Evolutionary conservation across 2,888 invertebrate genomes (phyloP).

Genomic region (Trilocha varians): DNA sequence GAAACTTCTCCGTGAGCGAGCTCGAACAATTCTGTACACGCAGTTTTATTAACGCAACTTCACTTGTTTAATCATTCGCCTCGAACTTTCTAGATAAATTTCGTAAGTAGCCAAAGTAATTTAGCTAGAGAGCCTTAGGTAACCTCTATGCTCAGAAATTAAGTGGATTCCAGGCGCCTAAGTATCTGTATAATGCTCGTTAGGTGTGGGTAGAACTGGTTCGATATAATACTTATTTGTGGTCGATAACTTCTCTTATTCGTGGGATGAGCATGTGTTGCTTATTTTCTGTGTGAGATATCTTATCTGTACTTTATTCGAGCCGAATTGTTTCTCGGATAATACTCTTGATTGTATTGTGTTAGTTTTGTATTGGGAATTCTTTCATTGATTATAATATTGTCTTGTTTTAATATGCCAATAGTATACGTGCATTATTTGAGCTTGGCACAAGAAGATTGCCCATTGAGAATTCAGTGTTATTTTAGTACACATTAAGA

Average conservation of each 20-base stretch:
- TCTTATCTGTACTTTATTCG: neutral
- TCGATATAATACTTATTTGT: neutral
- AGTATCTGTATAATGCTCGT: neutral
- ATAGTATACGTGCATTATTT: too few relatives aligned
- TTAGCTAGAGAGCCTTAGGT: constrained; percentile 32
- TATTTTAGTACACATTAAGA: too few relatives aligned
- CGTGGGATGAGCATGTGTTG: neutral
- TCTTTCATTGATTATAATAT: too few relatives aligned
- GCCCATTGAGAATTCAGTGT: too few relatives aligned
- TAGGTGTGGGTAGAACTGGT: neutral
- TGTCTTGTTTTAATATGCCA: too few relatives aligned
- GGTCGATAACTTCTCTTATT: neutral
- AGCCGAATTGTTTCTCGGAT: too few relatives aligned
- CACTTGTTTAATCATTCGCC: constrained; percentile 39
- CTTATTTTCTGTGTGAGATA: neutral
- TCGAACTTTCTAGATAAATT: constrained; percentile 41
- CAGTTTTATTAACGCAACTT: constrained; percentile 36
- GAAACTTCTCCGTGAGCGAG: constrained; percentile 19
- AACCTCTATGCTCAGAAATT: constrained; percentile 15
- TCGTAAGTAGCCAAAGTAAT: constrained; percentile 26
- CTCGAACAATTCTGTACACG: constrained; percentile 30
- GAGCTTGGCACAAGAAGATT: too few relatives aligned
- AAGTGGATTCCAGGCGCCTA: constrained; percentile 1
- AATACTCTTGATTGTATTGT: too few relatives aligned
- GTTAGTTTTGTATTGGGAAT: too few relatives aligned